These are phyloP conservation scores for Chascanopsetta lugubris DNA, from an alignment of 2,113 vertebrate genomes.

Conservation along the genomic window DNA sequence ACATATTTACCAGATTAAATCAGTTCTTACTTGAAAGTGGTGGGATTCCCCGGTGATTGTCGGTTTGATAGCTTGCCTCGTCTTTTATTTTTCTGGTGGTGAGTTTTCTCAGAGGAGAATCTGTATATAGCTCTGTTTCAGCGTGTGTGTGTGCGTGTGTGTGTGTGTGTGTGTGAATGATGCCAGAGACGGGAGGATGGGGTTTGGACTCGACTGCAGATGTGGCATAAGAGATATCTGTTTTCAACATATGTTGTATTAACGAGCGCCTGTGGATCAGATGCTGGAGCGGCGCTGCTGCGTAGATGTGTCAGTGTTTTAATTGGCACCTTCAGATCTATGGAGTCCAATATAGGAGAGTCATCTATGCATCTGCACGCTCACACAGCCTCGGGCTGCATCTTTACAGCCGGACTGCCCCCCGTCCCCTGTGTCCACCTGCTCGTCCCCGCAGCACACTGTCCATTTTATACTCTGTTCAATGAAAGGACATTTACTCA, in stretches of 20 bases:
- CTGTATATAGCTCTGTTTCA: conserved; percentile 18
- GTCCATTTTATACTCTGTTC: not conserved
- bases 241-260: conserved; percentile 27
- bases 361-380: conserved; percentile 20
- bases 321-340: conserved; percentile 46
- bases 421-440: not conserved
- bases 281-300: conserved; percentile 10
- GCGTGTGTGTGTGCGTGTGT: conserved; percentile 22
- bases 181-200: not conserved
- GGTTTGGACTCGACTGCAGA: conserved; percentile 8
- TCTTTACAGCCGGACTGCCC: conserved; percentile 3
- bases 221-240: conserved; percentile 23
- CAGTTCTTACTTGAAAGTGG: conserved; percentile 60
- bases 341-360: conserved; percentile 21
- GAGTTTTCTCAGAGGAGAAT: conserved; percentile 51
- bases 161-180: conserved; percentile 5
- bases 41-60: conserved; percentile 65
- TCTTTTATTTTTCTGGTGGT: conserved; percentile 55
- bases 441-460: not conserved
- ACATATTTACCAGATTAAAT: conserved; percentile 48
- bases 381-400: conserved; percentile 21
- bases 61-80: conserved; percentile 50
- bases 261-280: conserved; percentile 40
- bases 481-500: too few species aligned
- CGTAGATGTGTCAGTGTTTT: conserved; percentile 36